Conservation (phyloP, 1,140 invertebrate species). For the Microplitis demolitor region DNA sequence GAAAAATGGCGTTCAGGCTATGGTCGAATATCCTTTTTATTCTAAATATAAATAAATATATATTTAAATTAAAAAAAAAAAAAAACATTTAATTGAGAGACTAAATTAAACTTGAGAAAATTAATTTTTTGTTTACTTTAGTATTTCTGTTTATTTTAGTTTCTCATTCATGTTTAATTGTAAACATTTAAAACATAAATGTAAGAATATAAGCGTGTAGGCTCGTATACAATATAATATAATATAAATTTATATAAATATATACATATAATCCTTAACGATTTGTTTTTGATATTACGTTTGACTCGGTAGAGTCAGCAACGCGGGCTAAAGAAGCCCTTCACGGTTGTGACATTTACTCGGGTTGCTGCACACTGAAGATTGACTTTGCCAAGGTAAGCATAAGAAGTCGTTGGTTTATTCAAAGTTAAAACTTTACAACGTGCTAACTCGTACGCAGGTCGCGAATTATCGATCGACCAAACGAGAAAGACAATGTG, state of each 20-base stretch:
- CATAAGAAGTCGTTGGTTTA: conserved; percentile 31
- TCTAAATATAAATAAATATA: background rate
- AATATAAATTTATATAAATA: background rate
- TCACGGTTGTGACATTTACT: conserved; percentile 98
- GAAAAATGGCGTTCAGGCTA: conserved; percentile 97
- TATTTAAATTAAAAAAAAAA: no score
- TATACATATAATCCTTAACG: conserved; percentile 59
- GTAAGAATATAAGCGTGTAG: background rate
- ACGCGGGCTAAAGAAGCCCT: conserved; percentile 91
- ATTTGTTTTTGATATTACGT: conserved; percentile 67
- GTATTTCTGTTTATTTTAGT: background rate
- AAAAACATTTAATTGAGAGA: no score
- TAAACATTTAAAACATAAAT: background rate
- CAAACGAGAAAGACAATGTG: background rate
- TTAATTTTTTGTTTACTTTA: background rate
- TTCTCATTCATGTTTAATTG: background rate
- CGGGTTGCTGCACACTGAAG: conserved; percentile 98
- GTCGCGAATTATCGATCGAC: conserved; percentile 34
- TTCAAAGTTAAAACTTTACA: conserved; percentile 9
- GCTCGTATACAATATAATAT: background rate
- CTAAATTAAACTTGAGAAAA: no score
- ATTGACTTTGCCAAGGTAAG: conserved; percentile 98
- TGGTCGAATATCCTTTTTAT: conserved; percentile 98
- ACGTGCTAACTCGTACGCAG: conserved; percentile 23
- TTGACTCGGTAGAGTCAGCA: conserved; percentile 94